Conservation (phyloP, 1,140 invertebrate genomes). For the Camponotus floridanus region DNA sequence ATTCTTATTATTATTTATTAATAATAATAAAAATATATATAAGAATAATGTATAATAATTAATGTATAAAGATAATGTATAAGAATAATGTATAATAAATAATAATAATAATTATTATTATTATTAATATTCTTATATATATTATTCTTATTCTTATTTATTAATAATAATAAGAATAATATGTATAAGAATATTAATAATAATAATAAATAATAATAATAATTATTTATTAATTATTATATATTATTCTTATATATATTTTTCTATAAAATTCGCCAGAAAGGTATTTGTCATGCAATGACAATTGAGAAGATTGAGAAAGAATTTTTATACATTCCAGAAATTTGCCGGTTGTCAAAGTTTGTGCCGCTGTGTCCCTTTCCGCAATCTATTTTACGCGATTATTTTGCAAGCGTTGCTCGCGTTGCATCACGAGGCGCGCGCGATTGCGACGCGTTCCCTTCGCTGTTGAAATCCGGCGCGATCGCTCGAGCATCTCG, state of each 20-base stretch:
- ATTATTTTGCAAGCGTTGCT: constrained; percentile 37
- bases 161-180: too few species aligned
- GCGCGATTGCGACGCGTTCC: constrained; percentile 25
- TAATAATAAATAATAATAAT: too few species aligned
- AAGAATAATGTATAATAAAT: too few species aligned
- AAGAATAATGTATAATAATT: too few species aligned
- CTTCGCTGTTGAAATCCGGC: constrained; percentile 42
- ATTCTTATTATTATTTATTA: too few species aligned
- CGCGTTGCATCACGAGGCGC: constrained; percentile 26
- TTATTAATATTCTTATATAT: neutral
- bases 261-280: neutral
- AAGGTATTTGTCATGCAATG: neutral
- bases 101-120: too few species aligned
- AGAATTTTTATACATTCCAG: neutral
- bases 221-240: too few species aligned
- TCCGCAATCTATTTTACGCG: constrained; percentile 19
- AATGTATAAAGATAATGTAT: too few species aligned
- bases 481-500: constrained; percentile 43
- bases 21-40: too few species aligned
- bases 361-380: constrained; percentile 13
- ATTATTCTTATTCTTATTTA: too few species aligned
- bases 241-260: neutral
- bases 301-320: neutral
- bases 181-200: too few species aligned
- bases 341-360: constrained; percentile 23